phyloP scores from a whole-genome alignment of 1,140 invertebrate species.

The Helicoverpa zea region DNA sequence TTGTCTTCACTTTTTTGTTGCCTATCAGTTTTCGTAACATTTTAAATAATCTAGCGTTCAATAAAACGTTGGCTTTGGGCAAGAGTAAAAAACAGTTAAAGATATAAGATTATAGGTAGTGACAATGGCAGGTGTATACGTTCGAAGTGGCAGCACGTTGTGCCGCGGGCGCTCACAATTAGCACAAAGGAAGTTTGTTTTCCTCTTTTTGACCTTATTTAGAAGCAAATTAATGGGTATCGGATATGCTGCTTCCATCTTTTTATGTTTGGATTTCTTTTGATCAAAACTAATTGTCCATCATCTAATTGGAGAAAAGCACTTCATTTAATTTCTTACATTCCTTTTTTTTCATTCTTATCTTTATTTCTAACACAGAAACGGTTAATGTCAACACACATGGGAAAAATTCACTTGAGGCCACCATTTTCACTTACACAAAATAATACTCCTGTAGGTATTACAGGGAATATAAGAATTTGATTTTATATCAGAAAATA shows the following conservation, averaged over 20 bases:
- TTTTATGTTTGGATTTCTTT: too few relatives aligned
- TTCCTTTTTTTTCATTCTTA: too few relatives aligned
- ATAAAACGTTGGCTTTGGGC: too few relatives aligned
- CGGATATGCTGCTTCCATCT: too few relatives aligned
- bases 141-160: background rate
- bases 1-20: too few relatives aligned
- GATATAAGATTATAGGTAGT: background rate
- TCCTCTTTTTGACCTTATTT: background rate
- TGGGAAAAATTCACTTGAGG: background rate
- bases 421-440: background rate
- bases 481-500: constrained; percentile 37
- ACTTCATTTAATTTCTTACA: too few relatives aligned
- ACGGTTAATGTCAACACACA: too few relatives aligned
- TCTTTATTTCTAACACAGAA: too few relatives aligned
- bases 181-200: constrained; percentile 4
- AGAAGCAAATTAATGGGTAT: background rate
- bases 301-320: background rate
- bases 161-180: background rate
- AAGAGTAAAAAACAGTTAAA: too few relatives aligned
- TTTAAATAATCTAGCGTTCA: too few relatives aligned
- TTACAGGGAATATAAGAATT: constrained; percentile 20
- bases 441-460: background rate
- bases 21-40: too few relatives aligned
- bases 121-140: background rate
- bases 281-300: too few relatives aligned